These are phyloP conservation scores for Delia radicum DNA, from an alignment of 1,140 invertebrate species.

Conservation along the genomic window DNA sequence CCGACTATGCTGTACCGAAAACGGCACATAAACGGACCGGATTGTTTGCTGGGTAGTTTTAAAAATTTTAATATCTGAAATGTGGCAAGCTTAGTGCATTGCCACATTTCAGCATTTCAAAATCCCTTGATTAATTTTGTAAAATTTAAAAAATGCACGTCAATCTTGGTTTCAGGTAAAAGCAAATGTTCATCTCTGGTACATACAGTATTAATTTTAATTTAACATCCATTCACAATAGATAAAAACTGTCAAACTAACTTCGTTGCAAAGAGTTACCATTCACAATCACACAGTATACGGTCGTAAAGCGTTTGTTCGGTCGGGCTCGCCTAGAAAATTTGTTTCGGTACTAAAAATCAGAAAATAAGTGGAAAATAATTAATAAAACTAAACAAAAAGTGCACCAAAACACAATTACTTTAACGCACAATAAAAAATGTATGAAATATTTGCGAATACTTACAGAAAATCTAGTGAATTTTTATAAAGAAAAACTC, in stretches of 20 bases:
- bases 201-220: neutral
- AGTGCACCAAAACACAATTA: neutral
- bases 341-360: constrained; percentile 12
- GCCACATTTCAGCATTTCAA: no score
- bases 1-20: no score
- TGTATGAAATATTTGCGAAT: neutral
- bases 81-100: no score
- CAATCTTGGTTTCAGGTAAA: no score
- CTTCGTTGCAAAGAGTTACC: constrained; percentile 9
- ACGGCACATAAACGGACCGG: no score
- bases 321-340: constrained; percentile 16
- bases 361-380: constrained; percentile 17
- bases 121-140: no score
- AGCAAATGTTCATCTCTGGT: neutral
- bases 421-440: neutral
- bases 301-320: constrained; percentile 16
- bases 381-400: constrained; percentile 11
- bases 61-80: no score
- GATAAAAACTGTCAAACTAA: constrained; percentile 5
- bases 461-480: neutral
- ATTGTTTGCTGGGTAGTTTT: no score
- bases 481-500: neutral
- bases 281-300: constrained; percentile 14
- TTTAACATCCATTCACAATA: neutral
- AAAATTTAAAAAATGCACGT: no score